These are phyloP conservation scores for Andrena marginata DNA, from an alignment of 2,888 invertebrate species.

Conservation along the genomic window DNA sequence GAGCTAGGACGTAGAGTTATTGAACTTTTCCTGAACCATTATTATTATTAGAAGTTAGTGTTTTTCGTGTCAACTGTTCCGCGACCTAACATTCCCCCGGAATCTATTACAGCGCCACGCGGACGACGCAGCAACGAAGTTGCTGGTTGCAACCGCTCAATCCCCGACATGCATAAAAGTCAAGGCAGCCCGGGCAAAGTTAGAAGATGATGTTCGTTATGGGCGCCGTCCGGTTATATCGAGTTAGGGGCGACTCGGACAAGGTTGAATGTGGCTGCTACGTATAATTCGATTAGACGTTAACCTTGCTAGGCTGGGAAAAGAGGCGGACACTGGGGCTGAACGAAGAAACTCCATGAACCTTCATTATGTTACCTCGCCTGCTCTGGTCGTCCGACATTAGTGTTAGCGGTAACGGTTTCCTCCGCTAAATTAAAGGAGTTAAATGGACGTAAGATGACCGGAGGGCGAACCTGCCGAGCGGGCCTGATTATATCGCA, in stretches of 20 bases:
- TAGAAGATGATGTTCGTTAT: constrained; percentile 65
- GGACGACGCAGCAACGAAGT: neutral
- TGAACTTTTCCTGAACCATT: no score
- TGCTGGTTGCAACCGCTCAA: constrained; percentile 6
- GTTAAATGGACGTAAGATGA: constrained; percentile 81
- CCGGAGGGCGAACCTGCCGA: constrained; percentile 66
- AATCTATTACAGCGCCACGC: no score
- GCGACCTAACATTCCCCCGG: no score
- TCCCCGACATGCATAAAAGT: constrained; percentile 23
- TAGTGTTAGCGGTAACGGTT: constrained; percentile 82
- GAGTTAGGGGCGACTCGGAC: constrained; percentile 48
- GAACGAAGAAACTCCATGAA: constrained; percentile 80
- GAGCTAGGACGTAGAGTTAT: no score
- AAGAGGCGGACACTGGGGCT: constrained; percentile 69
- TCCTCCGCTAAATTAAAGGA: constrained; percentile 82
- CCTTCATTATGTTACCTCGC: constrained; percentile 83
- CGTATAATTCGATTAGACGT: constrained; percentile 84
- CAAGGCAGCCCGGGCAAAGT: constrained; percentile 22
- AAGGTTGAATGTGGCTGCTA: constrained; percentile 74
- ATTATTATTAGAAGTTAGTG: no score
- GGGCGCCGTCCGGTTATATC: constrained; percentile 52
- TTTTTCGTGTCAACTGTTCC: no score
- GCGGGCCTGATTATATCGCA: constrained; percentile 76
- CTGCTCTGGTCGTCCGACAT: constrained; percentile 78
- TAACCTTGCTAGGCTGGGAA: constrained; percentile 75